Base-by-base conservation (phyloP, 2,797 vertebrate species). In the Falco novaeseelandiae region DNA sequence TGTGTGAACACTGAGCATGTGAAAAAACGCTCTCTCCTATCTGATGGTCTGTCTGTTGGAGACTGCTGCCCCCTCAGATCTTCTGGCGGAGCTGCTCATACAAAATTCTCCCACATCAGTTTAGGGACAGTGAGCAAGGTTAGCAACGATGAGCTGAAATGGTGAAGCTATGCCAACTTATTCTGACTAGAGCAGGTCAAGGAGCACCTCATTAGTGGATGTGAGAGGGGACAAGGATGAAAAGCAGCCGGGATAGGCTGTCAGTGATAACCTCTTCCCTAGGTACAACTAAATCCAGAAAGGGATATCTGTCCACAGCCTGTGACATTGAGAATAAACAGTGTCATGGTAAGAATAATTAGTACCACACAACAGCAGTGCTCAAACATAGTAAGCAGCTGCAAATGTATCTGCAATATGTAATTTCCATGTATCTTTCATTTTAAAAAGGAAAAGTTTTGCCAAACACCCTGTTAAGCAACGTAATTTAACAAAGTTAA, bases 231-330 rank as follows among this genome's bases (percentile, higher is more conserved):
- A 74, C 40, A 86, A 74, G 69, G 54, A 90, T 82, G 69, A 91
- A 92, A 96, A 82, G 73, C 72, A 84, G 51, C 30, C 49, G 69
- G 61, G 40, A 74, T 13, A 96, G 61, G 62, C 70, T 90, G 58
- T 34, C 72, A 88, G 49, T 72, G 88, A 84, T 62, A 95, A 86
- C 80, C 25, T 91, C 90, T 76, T 88, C 38, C 69, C 34, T 17
- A 86, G 32, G 61, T 36, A 86, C 44, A 83, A 88, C 61, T 67
- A 90, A 94, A 94, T 86, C 52, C 80, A 81, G 87, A 83, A 92
- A 71, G 36, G 49, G 52, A 2, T 87, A 74, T 55, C 79, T 76
- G 58, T 51, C 82, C 61, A 66, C 22, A 78, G 90, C 25, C 58
- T 71, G 63, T 48, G 40, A 93, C 29, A 89, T 10, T 54, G 38